Evolutionary conservation across 2,797 vertebrate species (phyloP).

Genomic region (Rhinogobio ventralis): DNA sequence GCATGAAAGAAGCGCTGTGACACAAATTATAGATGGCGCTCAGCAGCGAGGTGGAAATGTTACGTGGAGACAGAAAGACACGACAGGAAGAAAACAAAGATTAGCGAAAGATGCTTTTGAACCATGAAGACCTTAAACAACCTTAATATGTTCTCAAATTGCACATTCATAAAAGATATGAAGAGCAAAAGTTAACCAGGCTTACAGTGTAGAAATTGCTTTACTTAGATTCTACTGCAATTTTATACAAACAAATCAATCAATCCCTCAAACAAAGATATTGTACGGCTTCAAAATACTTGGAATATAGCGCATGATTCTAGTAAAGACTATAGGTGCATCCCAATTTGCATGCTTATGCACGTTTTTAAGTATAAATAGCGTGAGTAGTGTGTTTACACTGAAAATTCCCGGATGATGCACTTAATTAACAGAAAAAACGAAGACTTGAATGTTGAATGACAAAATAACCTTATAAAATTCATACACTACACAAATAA

Average conservation of each 20-base stretch:
- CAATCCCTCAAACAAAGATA: not conserved
- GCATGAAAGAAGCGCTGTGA: constrained; percentile 47
- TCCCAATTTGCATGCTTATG: no score
- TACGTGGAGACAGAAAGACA: constrained; percentile 46
- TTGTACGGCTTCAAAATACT: not conserved
- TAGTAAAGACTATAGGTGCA: not conserved
- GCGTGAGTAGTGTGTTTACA: no score
- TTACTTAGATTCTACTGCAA: not conserved
- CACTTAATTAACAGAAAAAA: no score
- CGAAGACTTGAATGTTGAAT: no score
- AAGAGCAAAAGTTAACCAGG: constrained; percentile 43
- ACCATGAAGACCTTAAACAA: constrained; percentile 56
- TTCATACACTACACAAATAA: no score
- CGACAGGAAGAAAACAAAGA: constrained; percentile 35
- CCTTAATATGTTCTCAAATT: constrained; percentile 61
- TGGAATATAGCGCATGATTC: not conserved
- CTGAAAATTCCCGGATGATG: no score
- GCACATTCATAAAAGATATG: constrained; percentile 54
- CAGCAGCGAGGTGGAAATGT: constrained; percentile 51
- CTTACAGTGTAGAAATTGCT: not conserved
- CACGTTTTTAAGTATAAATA: no score
- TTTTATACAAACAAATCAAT: not conserved
- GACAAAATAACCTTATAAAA: no score
- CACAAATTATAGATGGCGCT: constrained; percentile 56
- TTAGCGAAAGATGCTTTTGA: not conserved